phyloP scores from a whole-genome alignment of 2,113 vertebrate genomes.

The Amia ocellicauda region DNA sequence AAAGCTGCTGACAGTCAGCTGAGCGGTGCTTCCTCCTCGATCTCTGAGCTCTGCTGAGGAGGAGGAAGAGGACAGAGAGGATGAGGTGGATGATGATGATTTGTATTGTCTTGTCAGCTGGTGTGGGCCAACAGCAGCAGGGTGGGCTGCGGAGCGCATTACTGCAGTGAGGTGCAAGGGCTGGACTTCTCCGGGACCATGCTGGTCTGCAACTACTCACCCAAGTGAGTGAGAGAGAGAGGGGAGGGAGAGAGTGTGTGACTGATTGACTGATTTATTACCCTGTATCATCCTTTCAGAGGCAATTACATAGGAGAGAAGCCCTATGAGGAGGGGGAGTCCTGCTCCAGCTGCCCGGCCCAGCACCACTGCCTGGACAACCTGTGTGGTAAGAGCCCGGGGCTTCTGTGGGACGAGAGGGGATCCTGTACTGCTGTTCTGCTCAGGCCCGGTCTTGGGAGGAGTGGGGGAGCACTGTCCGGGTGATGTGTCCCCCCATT shows the following conservation, averaged over 20 bases:
- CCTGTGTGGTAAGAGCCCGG: constrained; percentile 26
- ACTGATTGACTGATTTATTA: not conserved
- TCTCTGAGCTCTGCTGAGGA: too few relatives aligned
- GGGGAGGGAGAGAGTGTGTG: not conserved
- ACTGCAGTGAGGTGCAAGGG: constrained; percentile 23
- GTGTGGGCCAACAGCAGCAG: constrained; percentile 32
- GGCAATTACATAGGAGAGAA: constrained; percentile 14
- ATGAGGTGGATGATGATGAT: constrained; percentile 10
- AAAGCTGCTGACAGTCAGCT: too few relatives aligned
- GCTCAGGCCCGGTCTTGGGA: too few relatives aligned
- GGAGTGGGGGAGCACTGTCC: too few relatives aligned
- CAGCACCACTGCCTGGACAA: constrained; percentile 5
- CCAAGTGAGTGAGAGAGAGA: constrained; percentile 22
- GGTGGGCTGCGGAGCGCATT: constrained; percentile 30
- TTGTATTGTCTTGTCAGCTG: constrained; percentile 28
- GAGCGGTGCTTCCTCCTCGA: too few relatives aligned
- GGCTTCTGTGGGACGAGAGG: too few relatives aligned
- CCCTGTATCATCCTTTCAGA: constrained; percentile 16
- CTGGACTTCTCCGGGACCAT: not conserved
- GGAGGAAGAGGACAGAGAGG: not conserved
- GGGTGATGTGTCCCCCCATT: too few relatives aligned
- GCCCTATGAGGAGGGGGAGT: constrained; percentile 31
- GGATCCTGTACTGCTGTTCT: too few relatives aligned
- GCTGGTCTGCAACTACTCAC: constrained; percentile 39
- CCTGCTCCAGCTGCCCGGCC: constrained; percentile 37